These are phyloP conservation scores for Bungarus multicinctus DNA, from an alignment of 2,113 vertebrate species.

Conservation along the genomic window DNA sequence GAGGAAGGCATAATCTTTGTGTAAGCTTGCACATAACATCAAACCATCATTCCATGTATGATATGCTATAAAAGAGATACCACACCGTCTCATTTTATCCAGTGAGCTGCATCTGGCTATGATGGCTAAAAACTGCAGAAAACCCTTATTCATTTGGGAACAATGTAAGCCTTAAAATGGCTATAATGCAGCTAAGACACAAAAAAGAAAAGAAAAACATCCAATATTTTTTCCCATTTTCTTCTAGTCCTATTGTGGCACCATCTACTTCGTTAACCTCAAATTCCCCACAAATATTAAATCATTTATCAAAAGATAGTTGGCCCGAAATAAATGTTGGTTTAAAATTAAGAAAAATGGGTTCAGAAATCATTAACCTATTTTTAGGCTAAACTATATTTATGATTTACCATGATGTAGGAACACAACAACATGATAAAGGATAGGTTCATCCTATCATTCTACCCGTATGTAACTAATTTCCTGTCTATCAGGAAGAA, in stretches of 20 bases:
- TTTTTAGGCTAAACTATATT: neutral
- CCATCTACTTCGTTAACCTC: neutral
- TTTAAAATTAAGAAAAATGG: neutral
- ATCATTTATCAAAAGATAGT: neutral
- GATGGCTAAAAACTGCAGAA: neutral
- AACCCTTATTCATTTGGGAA: neutral
- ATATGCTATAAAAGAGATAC: neutral
- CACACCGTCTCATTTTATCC: neutral
- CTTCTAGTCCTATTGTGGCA: neutral
- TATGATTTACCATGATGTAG: neutral
- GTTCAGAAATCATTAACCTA: neutral
- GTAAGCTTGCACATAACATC: neutral
- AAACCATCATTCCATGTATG: neutral
- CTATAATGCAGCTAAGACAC: neutral
- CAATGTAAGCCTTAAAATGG: neutral
- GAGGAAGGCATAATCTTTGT: neutral
- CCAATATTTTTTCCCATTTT: neutral
- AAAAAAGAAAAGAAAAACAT: neutral
- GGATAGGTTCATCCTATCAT: neutral
- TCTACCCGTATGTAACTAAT: neutral
- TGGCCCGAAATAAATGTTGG: neutral
- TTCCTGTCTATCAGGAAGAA: neutral
- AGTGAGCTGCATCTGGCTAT: neutral
- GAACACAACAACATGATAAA: neutral
- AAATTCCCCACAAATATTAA: neutral